Evolutionary conservation across 37 sponge, comb jelly and placozoan species (phyloP), one percentile per base, ranked within the genome.

Genomic region (Ianthella basta): DNA sequence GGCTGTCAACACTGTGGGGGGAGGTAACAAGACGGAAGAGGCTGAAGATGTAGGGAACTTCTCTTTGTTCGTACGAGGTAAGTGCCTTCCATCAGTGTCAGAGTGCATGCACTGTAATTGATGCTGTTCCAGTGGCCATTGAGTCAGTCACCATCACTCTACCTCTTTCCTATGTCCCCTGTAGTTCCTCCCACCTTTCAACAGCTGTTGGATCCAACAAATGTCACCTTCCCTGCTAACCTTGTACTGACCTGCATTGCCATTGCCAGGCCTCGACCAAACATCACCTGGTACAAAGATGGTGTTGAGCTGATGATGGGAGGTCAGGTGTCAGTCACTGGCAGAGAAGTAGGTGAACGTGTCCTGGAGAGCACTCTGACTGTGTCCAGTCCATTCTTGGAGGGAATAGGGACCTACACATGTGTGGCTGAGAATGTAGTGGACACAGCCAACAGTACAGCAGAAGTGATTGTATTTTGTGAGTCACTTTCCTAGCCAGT

Each of bases 201-300:
- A 21, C 39, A 72, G 8, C 8, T 37, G 41, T 72, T 38, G 4
- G 39, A 72, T 30, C 16, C 38, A 72, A 72, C 73, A 30, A 30
- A 33, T 30, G 41, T 72, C 20, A 37, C 41, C 14, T 72, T 37
- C 19, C 13, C 32, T 33, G 73, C 32, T 38, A 23, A 12, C 13
- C 73, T 72, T 33, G 30, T 8, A 30, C 30, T 72, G 39, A 72
- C 38, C 73, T 72, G 73, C 36, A 37, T 8, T 33, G 73, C 73
- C 41, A 72, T 21, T 34, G 73, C 40, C 13, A 37, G 21, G 23
- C 73, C 73, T 19, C 32, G 73, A 72, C 73, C 73, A 38, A 19
- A 72, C 35, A 72, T 72, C 41, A 30, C 41, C 40, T 72, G 73
- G 73, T 72, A 72, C 73, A 37, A 38, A 37, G 41, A 72, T 12